phyloP scores from a whole-genome alignment of 35 echinoderm and acorn worm species.

The Diadema setosum region DNA sequence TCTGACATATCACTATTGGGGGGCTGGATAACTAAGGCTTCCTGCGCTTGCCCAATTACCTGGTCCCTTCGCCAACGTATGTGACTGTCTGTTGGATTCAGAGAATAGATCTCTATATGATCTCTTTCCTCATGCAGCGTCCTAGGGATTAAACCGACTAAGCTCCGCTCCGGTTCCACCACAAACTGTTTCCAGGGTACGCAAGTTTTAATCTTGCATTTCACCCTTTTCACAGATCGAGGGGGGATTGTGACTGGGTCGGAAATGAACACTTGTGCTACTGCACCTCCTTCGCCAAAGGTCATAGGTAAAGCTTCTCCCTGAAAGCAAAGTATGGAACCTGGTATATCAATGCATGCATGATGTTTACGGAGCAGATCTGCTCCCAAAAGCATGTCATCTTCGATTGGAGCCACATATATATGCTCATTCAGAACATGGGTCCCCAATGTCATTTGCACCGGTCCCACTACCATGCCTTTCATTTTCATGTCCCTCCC shows the following conservation, averaged over 20 bases:
- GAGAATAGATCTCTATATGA: neutral
- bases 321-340: too few relatives aligned
- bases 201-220: neutral
- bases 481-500: conserved; percentile 33
- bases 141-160: neutral
- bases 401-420: too few relatives aligned
- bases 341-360: too few relatives aligned
- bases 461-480: neutral
- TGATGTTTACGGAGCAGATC: conserved; percentile 19
- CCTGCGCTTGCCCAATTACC: too few relatives aligned
- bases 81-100: too few relatives aligned
- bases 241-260: conserved; percentile 10
- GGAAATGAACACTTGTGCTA: neutral
- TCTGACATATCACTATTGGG: neutral
- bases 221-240: neutral
- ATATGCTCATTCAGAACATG: neutral
- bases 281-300: neutral
- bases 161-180: neutral
- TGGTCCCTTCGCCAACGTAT: too few relatives aligned
- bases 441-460: neutral
- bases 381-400: conserved; percentile 46
- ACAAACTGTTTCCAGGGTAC: neutral
- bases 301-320: neutral
- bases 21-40: neutral
- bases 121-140: neutral